phyloP scores from a whole-genome alignment of 2,113 vertebrate genomes.

The Coreoperca whiteheadi region DNA sequence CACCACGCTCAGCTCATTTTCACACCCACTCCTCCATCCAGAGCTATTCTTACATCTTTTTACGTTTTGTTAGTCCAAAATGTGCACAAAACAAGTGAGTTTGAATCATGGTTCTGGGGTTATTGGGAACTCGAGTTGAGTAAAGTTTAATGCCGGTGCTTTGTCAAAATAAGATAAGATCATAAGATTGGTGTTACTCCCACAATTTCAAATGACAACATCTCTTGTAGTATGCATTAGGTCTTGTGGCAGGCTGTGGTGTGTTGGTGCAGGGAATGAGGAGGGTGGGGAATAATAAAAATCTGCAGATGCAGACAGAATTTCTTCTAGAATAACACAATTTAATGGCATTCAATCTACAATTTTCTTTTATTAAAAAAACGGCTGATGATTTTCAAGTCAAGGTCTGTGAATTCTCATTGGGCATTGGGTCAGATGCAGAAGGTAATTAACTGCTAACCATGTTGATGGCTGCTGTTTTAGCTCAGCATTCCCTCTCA shows the following conservation, averaged over 20 bases:
- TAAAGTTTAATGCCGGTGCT: not conserved
- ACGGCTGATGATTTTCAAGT: slow-evolving; percentile 53
- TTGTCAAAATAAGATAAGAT: not conserved
- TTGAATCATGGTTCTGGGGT: not conserved
- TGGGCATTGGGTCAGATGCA: slow-evolving; percentile 32
- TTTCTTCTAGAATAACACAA: slow-evolving; percentile 37
- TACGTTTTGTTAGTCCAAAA: not conserved
- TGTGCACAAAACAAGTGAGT: slow-evolving; percentile 10
- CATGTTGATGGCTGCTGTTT: slow-evolving; percentile 49
- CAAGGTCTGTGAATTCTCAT: slow-evolving; percentile 52
- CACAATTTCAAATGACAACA: not conserved
- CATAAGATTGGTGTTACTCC: not conserved
- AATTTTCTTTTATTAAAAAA: slow-evolving; percentile 66
- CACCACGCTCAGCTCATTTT: slow-evolving; percentile 9
- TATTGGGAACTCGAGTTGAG: not conserved
- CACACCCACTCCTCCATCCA: not conserved
- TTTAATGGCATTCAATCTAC: slow-evolving; percentile 48
- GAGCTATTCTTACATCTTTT: slow-evolving; percentile 6
- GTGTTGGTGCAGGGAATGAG: slow-evolving; percentile 2
- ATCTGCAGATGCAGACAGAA: slow-evolving; percentile 50
- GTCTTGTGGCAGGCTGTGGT: not conserved
- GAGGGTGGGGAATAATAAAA: slow-evolving; percentile 24
- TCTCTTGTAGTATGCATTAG: not conserved
- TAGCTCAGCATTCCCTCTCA: slow-evolving; percentile 50
- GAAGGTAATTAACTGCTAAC: slow-evolving; percentile 64